Conservation (phyloP, 2,888 invertebrate genomes). For the Formica aserva region DNA sequence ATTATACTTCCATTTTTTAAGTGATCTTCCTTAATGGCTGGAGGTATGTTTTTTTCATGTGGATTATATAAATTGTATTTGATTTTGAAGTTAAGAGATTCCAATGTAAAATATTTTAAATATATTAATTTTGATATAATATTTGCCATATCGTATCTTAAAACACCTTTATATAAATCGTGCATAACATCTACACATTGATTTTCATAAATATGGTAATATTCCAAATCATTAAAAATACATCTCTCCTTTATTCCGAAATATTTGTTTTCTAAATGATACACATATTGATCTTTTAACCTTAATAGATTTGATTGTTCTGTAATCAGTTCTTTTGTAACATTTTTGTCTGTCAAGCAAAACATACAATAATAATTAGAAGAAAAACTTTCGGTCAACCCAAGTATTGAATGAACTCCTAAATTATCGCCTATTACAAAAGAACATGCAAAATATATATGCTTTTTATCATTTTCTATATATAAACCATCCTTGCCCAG, state of each 20-base stretch:
- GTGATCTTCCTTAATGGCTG: not conserved
- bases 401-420: conserved; percentile 12
- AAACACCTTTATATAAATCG: not conserved
- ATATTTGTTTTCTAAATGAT: not conserved
- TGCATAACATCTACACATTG: conserved; percentile 9
- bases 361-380: conserved; percentile 7
- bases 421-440: not conserved
- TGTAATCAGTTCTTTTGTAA: not conserved
- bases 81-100: conserved; percentile 5
- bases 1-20: conserved; percentile 22
- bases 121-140: conserved; percentile 5
- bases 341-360: not conserved
- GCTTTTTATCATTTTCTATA: not conserved
- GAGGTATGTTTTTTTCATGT: conserved; percentile 20
- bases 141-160: conserved; percentile 5
- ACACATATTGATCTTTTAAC: not conserved
- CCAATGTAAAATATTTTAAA: conserved; percentile 11
- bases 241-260: conserved; percentile 12
- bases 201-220: conserved; percentile 31
- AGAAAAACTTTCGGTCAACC: conserved; percentile 15
- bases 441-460: too few relatives aligned
- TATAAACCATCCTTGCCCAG: too few relatives aligned
- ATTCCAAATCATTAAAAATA: conserved; percentile 12
- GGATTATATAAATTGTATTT: conserved; percentile 28
- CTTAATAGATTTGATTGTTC: conserved; percentile 15